Conservation (phyloP, 2,797 vertebrate genomes). For the Pangasius krempfi region DNA sequence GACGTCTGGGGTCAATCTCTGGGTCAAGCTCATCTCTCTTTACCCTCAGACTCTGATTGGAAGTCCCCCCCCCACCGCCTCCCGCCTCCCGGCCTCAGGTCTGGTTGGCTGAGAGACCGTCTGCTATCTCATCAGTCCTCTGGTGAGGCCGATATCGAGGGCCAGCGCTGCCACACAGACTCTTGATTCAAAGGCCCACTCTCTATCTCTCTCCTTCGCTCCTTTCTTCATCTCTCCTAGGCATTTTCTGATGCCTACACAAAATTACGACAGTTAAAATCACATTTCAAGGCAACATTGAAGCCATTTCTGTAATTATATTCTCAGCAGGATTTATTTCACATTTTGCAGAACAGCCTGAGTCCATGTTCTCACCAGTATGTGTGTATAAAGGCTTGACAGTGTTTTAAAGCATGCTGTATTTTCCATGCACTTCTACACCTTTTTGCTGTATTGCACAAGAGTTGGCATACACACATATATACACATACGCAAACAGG, state of each 20-base stretch:
- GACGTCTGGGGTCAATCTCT: constrained; percentile 26
- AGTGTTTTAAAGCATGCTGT: not conserved
- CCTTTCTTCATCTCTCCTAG: constrained; percentile 62
- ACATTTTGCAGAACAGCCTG: not conserved
- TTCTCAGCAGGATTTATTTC: not conserved
- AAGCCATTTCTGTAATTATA: constrained; percentile 20
- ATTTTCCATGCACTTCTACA: constrained; percentile 31
- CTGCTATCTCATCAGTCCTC: constrained; percentile 50
- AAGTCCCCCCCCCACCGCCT: constrained; percentile 22
- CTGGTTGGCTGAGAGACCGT: constrained; percentile 39
- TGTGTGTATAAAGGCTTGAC: not conserved
- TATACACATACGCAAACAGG: constrained; percentile 45
- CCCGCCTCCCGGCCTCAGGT: constrained; percentile 26
- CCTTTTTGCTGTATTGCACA: constrained; percentile 21
- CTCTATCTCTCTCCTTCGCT: constrained; percentile 58
- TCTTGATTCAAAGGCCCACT: constrained; percentile 36
- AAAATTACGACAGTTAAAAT: constrained; percentile 1
- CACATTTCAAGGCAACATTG: constrained; percentile 19
- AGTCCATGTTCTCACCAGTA: constrained; percentile 6
- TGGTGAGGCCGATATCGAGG: constrained; percentile 21
- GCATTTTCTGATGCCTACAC: constrained; percentile 21
- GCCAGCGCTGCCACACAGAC: constrained; percentile 41
- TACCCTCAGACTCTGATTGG: constrained; percentile 46
- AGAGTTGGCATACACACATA: constrained; percentile 13
- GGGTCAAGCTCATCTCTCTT: constrained; percentile 48